Evolutionary conservation across 2,888 invertebrate species (phyloP).

Genomic region (Cephus pygmeus): DNA sequence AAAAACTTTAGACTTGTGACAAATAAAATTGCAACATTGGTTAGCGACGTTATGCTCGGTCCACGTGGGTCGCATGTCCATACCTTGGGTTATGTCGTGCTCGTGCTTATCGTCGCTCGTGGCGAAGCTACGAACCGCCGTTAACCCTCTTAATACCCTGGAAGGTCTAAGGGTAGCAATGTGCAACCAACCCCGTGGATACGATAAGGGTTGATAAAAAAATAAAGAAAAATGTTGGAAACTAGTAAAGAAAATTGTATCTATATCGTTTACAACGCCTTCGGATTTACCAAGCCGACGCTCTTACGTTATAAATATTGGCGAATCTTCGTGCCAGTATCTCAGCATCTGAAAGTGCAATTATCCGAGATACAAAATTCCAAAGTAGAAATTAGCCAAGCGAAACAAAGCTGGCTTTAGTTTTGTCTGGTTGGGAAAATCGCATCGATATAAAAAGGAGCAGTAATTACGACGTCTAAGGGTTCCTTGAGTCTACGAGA

Average conservation of each 20-base stretch:
- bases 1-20: neutral
- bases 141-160: constrained; percentile 8
- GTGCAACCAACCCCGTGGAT: neutral
- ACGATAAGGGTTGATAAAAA: neutral
- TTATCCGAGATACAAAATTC: constrained; percentile 5
- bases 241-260: too few relatives aligned
- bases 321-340: neutral
- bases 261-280: too few relatives aligned
- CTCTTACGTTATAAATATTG: too few relatives aligned
- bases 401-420: constrained; percentile 24
- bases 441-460: constrained; percentile 23
- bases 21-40: neutral
- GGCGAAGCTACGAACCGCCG: neutral
- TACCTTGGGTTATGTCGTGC: neutral
- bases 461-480: neutral
- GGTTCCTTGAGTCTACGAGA: constrained; percentile 10
- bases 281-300: too few relatives aligned
- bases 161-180: neutral
- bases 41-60: neutral
- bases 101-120: constrained; percentile 2
- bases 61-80: neutral
- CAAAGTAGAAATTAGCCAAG: constrained; percentile 27
- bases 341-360: neutral
- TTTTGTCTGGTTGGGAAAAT: constrained; percentile 15
- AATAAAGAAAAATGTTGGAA: neutral